A percentile compares a stretch with the other conserved stretches of the same genome.
Conservation (phyloP, 2,113 vertebrate genomes). For the Bungarus multicinctus region DNA sequence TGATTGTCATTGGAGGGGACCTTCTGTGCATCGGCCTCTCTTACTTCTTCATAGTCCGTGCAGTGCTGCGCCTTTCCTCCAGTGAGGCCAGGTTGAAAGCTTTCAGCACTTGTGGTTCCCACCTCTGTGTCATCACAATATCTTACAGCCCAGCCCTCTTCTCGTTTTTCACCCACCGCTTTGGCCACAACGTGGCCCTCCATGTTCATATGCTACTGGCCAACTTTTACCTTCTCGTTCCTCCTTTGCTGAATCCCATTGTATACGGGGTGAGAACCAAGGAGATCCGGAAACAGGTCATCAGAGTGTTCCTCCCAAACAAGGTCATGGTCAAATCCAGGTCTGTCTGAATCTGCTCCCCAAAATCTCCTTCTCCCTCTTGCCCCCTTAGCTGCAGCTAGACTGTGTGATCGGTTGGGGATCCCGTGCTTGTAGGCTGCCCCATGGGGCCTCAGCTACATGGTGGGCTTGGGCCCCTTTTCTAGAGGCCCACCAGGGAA, state of each 20-base stretch:
- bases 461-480: background rate
- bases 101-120: slow-evolving; percentile 58
- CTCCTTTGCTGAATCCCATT: slow-evolving; percentile 61
- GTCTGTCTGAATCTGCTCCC: background rate
- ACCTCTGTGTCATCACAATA: slow-evolving; percentile 61
- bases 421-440: background rate
- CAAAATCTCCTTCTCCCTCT: background rate
- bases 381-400: background rate
- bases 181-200: slow-evolving; percentile 40
- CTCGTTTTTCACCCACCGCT: slow-evolving; percentile 61
- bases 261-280: slow-evolving; percentile 63
- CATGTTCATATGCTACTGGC: slow-evolving; percentile 58
- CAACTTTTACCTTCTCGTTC: slow-evolving; percentile 60
- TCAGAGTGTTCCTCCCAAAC: slow-evolving; percentile 34
- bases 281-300: slow-evolving; percentile 55
- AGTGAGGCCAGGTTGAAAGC: slow-evolving; percentile 54
- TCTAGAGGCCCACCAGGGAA: background rate
- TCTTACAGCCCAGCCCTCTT: slow-evolving; percentile 62
- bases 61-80: slow-evolving; percentile 52
- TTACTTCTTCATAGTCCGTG: slow-evolving; percentile 50
- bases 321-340: background rate
- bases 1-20: slow-evolving; percentile 60
- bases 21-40: slow-evolving; percentile 55
- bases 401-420: background rate
- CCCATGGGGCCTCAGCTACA: background rate